Evolutionary conservation across 1,140 invertebrate species (phyloP).

Genomic region (Mactra quadrangularis): DNA sequence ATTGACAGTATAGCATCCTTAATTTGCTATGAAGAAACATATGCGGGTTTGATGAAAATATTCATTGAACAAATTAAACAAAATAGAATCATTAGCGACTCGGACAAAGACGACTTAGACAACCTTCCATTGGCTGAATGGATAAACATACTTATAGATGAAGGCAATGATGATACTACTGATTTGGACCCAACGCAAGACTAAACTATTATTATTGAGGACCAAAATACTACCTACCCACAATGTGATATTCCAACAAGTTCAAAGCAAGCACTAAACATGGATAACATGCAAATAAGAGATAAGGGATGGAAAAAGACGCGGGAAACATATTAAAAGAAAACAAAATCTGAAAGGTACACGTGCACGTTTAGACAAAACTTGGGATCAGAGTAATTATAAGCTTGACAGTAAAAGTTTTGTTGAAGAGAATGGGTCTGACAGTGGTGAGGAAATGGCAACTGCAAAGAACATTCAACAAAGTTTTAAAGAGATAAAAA

Average conservation of each 20-base stretch:
- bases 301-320: not conserved
- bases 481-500: not conserved
- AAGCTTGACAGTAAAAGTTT: not conserved
- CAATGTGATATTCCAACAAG: not conserved
- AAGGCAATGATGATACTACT: not conserved
- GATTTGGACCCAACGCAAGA: not conserved
- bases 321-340: not conserved
- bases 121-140: not conserved
- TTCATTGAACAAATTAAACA: not conserved
- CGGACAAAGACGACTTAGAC: not conserved
- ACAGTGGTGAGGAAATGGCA: not conserved
- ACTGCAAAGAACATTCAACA: constrained; percentile 4
- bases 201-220: not conserved
- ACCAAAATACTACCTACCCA: not conserved
- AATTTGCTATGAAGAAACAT: not conserved
- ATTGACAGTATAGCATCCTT: not conserved
- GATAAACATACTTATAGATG: not conserved
- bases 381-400: not conserved
- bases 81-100: not conserved
- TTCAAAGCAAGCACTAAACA: not conserved
- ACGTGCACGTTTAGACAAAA: not conserved
- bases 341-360: not conserved
- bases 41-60: not conserved
- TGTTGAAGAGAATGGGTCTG: not conserved
- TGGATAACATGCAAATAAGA: not conserved